phyloP scores from a whole-genome alignment of 2,888 invertebrate species.

The Drosophila crucigera region DNA sequence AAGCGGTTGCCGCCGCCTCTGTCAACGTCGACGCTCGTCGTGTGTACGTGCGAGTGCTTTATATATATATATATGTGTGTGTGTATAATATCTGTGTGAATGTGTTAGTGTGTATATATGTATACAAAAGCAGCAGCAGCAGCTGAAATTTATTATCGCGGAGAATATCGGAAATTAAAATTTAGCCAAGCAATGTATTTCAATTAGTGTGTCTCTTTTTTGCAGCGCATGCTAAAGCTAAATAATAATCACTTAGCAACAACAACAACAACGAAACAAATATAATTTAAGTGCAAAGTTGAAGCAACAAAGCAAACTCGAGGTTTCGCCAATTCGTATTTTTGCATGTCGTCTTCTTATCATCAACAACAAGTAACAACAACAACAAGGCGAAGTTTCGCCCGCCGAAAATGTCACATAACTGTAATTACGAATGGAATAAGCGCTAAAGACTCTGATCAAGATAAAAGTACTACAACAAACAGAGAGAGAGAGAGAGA shows the following conservation, averaged over 20 bases:
- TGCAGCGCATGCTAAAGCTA: conserved; percentile 45
- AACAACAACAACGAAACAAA: conserved; percentile 44
- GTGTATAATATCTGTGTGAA: conserved; percentile 4
- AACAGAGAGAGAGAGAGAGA: conserved; percentile 13
- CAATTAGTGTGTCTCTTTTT: conserved; percentile 44
- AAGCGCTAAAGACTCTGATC: conserved; percentile 53
- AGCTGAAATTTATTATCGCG: conserved; percentile 48
- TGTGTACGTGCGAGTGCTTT: conserved; percentile 31
- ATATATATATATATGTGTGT: conserved; percentile 18
- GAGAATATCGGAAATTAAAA: conserved; percentile 21
- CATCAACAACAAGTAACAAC: conserved; percentile 8
- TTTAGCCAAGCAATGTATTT: conserved; percentile 30
- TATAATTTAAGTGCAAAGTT: conserved; percentile 45
- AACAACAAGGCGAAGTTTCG: conserved; percentile 32
- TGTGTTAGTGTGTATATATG: conserved; percentile 28
- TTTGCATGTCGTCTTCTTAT: conserved; percentile 55
- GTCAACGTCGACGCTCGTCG: neutral
- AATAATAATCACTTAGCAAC: conserved; percentile 29
- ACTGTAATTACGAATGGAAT: conserved; percentile 66
- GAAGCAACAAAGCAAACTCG: conserved; percentile 48
- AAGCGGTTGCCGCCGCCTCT: conserved; percentile 43
- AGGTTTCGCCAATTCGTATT: conserved; percentile 61
- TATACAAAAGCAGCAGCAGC: conserved; percentile 41
- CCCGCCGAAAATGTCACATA: conserved; percentile 60
- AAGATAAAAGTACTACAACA: conserved; percentile 13